Conservation (phyloP, 2,888 invertebrate genomes). For the Chalcosyrphus nemorum region DNA sequence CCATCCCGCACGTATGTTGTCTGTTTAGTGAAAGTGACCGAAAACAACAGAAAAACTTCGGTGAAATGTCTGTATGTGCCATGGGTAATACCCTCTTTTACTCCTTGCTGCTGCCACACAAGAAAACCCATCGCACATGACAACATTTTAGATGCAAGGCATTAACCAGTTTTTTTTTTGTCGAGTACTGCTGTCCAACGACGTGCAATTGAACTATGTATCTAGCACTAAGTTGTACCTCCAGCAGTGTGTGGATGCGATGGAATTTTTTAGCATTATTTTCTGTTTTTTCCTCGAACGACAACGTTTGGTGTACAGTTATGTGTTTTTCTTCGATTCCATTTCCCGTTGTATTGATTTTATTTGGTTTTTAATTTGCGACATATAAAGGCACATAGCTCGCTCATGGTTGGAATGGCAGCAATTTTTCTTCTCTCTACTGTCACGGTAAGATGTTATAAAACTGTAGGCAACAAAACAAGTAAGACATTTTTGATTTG, state of each 20-base stretch:
- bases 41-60: conserved; percentile 17
- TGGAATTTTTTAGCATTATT: conserved; percentile 30
- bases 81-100: conserved; percentile 27
- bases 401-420: conserved; percentile 45
- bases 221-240: conserved; percentile 58
- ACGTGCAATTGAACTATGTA: conserved; percentile 66
- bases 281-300: conserved; percentile 8
- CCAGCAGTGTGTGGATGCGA: conserved; percentile 23
- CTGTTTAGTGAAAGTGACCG: conserved; percentile 65
- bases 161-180: conserved; percentile 45
- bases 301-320: conserved; percentile 52
- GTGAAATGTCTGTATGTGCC: conserved; percentile 44
- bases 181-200: not conserved
- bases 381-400: conserved; percentile 65
- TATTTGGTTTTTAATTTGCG: conserved; percentile 58
- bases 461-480: conserved; percentile 4
- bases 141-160: conserved; percentile 51
- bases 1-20: conserved; percentile 56
- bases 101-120: conserved; percentile 8
- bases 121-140: conserved; percentile 36
- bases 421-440: conserved; percentile 53
- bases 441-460: conserved; percentile 56
- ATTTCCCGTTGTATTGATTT: conserved; percentile 70
- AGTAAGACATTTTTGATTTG: conserved; percentile 44
- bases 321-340: conserved; percentile 56